Evolutionary conservation across 2,797 vertebrate genomes (phyloP).

Genomic region (Balearica regulorum): DNA sequence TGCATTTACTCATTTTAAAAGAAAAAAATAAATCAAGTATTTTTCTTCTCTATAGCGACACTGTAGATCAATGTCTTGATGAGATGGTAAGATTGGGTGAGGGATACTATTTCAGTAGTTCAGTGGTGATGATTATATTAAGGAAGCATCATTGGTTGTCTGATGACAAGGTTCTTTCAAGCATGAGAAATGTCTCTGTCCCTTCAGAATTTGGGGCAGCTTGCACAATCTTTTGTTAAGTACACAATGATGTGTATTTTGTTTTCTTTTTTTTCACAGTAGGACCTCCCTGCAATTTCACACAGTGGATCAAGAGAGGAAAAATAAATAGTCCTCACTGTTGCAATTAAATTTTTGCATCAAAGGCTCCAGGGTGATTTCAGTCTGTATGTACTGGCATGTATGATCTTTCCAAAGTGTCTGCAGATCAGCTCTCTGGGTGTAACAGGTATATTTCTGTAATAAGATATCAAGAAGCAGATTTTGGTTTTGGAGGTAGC

Average conservation of each 20-base stretch:
- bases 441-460: background rate
- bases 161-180: background rate
- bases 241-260: fast-evolving
- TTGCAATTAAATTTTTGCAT: background rate
- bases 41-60: background rate
- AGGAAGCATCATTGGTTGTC: fast-evolving
- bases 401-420: background rate
- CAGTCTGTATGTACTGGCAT: background rate
- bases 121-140: background rate
- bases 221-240: background rate
- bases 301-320: background rate
- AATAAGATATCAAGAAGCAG: background rate
- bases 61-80: background rate
- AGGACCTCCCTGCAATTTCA: background rate
- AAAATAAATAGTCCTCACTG: background rate
- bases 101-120: background rate
- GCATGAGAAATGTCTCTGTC: background rate
- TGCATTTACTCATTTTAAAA: background rate
- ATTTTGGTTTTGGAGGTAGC: background rate
- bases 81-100: background rate
- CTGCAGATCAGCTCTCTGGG: background rate
- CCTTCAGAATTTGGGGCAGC: fast-evolving
- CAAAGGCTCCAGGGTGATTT: background rate
- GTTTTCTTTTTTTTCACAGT: background rate
- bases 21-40: fast-evolving